phyloP scores from a whole-genome alignment of 2,113 vertebrate species.

The Nerophis lumbriciformis region DNA sequence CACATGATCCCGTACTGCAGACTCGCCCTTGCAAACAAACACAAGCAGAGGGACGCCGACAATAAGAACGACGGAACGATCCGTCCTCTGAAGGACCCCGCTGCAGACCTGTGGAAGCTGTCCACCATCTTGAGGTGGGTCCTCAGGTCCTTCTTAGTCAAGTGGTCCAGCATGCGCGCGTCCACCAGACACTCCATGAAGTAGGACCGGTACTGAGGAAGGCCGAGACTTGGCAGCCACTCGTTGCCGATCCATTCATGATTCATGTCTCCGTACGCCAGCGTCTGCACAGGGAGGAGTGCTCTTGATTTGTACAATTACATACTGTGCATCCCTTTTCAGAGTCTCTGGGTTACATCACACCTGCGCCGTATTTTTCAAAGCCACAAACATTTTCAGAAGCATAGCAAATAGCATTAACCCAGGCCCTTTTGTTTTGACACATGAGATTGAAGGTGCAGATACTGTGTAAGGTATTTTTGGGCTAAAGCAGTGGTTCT shows the following conservation, averaged over 20 bases:
- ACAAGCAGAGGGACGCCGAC: slow-evolving; percentile 2
- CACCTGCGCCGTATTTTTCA: not conserved
- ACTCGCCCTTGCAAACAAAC: slow-evolving; percentile 78
- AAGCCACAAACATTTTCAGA: not conserved
- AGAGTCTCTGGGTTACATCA: not conserved
- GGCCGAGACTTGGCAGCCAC: slow-evolving; percentile 92
- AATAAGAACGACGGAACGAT: not conserved
- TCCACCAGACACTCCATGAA: slow-evolving; percentile 98
- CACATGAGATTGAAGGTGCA: not conserved
- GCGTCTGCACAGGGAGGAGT: slow-evolving; percentile 69
- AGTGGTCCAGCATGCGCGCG: slow-evolving; percentile 93
- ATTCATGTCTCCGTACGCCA: slow-evolving; percentile 98
- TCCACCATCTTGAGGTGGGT: slow-evolving; percentile 98
- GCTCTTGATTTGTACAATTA: slow-evolving; percentile 8
- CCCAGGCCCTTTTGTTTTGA: not conserved
- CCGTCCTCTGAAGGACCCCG: not conserved
- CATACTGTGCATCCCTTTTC: not conserved
- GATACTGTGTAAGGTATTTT: not conserved
- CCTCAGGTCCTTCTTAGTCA: slow-evolving; percentile 95
- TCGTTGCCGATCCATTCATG: slow-evolving; percentile 98
- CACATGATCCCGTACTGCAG: slow-evolving; percentile 97
- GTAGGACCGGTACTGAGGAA: slow-evolving; percentile 95
- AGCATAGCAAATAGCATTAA: not conserved
- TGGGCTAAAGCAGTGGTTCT: no score
- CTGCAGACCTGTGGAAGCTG: slow-evolving; percentile 90